A percentile compares a stretch with the other conserved stretches of the same genome.
phyloP scores from a whole-genome alignment of 2,797 vertebrate genomes.

The Enteromius treurensis region DNA sequence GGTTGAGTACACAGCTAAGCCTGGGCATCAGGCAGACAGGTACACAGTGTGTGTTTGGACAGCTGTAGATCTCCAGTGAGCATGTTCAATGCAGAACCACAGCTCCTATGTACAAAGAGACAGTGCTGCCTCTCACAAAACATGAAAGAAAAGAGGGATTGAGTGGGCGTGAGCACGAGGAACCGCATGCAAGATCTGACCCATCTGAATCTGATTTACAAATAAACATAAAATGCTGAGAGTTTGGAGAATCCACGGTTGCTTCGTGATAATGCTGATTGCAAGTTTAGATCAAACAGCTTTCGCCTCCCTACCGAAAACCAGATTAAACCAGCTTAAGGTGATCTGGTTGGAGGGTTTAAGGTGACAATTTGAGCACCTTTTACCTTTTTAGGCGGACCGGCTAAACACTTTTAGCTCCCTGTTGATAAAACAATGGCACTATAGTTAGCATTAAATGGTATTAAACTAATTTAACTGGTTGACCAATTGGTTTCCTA shows the following conservation, averaged over 20 bases:
- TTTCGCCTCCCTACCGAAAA: not conserved
- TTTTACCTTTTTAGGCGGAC: not conserved
- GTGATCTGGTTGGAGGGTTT: not conserved
- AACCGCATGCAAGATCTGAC: constrained; percentile 4
- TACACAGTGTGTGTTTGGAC: constrained; percentile 91
- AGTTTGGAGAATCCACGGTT: not conserved
- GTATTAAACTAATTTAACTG: constrained; percentile 7
- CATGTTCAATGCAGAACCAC: constrained; percentile 77
- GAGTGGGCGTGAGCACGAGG: not conserved
- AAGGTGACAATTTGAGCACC: not conserved
- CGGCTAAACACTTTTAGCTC: not conserved
- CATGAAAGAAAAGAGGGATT: constrained; percentile 49
- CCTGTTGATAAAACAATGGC: not conserved
- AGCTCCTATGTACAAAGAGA: constrained; percentile 72
- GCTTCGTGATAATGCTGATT: constrained; percentile 3
- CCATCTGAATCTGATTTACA: constrained; percentile 13
- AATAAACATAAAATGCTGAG: constrained; percentile 13
- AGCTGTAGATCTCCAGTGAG: constrained; percentile 86
- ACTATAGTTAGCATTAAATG: not conserved
- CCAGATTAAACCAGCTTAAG: constrained; percentile 2
- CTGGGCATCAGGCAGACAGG: constrained; percentile 76
- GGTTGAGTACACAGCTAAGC: constrained; percentile 87
- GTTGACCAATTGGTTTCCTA: not conserved
- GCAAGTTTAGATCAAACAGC: constrained; percentile 10
- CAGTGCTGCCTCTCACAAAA: constrained; percentile 53